Evolutionary conservation across 2,888 invertebrate genomes (phyloP), one percentile per base, ranked within the genome.

Genomic region (Lamellibrachia columna): DNA sequence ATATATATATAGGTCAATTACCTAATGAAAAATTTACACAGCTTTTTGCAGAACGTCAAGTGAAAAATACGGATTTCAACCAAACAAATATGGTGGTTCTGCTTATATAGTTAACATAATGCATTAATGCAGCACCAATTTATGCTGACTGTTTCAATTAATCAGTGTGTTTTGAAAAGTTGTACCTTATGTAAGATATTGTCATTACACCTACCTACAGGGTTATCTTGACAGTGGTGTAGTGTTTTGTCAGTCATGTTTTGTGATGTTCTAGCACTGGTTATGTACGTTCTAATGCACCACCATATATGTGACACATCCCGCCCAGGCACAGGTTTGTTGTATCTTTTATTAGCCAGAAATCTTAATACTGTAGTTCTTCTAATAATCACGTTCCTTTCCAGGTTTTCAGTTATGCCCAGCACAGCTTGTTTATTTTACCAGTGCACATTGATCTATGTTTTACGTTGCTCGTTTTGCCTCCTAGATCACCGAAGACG

Each of bases 401-500:
- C 75, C 75, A 75, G 75, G 75, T 75, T 15, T 75, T 75, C n/a
- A 75, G 75, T 15, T 55, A 22, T 40, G 40, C 75, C 75, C 75
- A 22, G 75, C 75, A 75, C 75, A 22, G 75, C 75, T 75, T 75
- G 4, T 75, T 75, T 75, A 22, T 15, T 15, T 75, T 75, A 75
- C 22, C 22, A 22, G 75, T 15, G 75, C 75, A 75, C 75, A 11
- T 22, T n/a, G 3, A 75, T 6, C 4, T 75, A n/a, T 22, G 0
- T 11, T 75, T 22, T 75, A 22, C n/a, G 75, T 75, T 75, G 75
- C 75, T 75, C n/a, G 75, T 91, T 90, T 75, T 75, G 75, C 75
- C 75, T 75, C 75, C 91, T 58, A 94, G 94, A 93, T 94, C 58
- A 94, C 94, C 15, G 97, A 98, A 94, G 99, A 99, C 95, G 99